Conservation (phyloP, 1,140 invertebrate genomes). For the Chironomus tepperi region DNA sequence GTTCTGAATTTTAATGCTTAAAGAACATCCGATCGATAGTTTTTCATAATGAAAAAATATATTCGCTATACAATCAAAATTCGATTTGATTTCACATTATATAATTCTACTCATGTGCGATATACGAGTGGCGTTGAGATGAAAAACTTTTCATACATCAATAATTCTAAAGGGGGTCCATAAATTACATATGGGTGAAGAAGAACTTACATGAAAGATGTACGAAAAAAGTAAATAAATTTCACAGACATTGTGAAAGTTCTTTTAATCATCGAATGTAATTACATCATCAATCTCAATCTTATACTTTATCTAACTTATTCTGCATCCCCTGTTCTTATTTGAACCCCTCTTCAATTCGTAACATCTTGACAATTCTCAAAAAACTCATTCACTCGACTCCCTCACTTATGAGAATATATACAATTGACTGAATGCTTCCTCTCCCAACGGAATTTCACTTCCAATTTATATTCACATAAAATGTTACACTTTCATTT, state of each 20-base stretch:
- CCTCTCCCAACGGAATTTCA: not conserved
- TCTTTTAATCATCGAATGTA: constrained; percentile 23
- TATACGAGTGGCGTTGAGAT: too few relatives aligned
- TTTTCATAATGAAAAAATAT: too few relatives aligned
- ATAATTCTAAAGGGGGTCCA: not conserved
- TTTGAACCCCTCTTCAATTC: not conserved
- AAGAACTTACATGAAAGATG: too few relatives aligned
- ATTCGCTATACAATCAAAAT: too few relatives aligned
- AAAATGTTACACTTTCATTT: not conserved
- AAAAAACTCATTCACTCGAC: not conserved
- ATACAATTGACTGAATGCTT: too few relatives aligned
- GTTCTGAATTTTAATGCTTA: too few relatives aligned
- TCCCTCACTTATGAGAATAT: too few relatives aligned
- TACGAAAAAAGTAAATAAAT: too few relatives aligned
- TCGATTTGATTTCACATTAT: too few relatives aligned
- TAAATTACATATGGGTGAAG: not conserved
- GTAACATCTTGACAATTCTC: not conserved
- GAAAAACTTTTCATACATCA: too few relatives aligned
- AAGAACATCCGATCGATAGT: too few relatives aligned
- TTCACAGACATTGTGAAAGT: not conserved
- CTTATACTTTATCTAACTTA: constrained; percentile 1
- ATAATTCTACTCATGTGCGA: too few relatives aligned
- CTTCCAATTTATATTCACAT: not conserved
- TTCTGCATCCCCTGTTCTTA: not conserved
- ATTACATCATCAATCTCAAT: constrained; percentile 23